Conservation (phyloP, 2,888 invertebrate species). For the Acanthosepion lycidas region DNA sequence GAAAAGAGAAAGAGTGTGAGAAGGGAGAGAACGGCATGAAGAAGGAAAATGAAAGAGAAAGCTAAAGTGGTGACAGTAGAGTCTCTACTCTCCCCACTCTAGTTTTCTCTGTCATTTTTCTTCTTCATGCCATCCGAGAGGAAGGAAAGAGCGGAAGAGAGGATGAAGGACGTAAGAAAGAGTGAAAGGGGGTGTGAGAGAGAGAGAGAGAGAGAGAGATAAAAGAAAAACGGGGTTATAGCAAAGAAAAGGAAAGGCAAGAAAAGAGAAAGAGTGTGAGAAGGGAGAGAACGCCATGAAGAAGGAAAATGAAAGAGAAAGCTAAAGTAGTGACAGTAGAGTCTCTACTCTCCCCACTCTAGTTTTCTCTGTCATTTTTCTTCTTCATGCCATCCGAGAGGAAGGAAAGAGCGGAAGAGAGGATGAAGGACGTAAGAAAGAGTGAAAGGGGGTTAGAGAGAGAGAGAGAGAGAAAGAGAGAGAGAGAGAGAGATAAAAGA, state of each 20-base stretch:
- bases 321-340: too few species aligned
- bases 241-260: background rate
- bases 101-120: too few species aligned
- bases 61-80: too few species aligned
- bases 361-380: too few species aligned
- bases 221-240: background rate
- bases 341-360: too few species aligned
- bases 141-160: background rate
- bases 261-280: background rate
- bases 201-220: background rate
- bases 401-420: background rate
- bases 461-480: too few species aligned
- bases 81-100: too few species aligned
- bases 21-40: background rate
- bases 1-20: background rate
- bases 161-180: background rate
- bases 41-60: background rate
- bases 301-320: background rate
- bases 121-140: too few species aligned
- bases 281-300: background rate
- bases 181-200: fast-evolving
- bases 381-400: too few species aligned
- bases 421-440: background rate
- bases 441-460: background rate
- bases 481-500: too few species aligned